These are phyloP conservation scores for Mustela lutreola DNA, from an alignment of 2,113 vertebrate genomes.

Conservation along the genomic window DNA sequence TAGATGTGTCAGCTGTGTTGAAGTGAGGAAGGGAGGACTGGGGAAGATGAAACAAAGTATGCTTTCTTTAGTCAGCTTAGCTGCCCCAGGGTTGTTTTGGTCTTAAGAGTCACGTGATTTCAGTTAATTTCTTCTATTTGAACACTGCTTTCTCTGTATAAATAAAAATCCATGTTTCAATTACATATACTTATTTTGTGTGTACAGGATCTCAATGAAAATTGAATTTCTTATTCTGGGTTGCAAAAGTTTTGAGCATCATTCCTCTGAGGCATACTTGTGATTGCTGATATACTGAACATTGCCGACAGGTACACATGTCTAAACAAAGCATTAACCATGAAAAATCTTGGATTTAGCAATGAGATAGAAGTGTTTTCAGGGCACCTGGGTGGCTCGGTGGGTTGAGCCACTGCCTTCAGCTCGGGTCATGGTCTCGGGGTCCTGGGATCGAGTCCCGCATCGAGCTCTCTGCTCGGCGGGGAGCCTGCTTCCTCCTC, in stretches of 20 bases:
- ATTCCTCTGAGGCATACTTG: neutral
- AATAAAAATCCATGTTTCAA: neutral
- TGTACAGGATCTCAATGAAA: neutral
- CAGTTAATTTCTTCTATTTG: conserved; percentile 14
- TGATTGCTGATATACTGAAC: neutral
- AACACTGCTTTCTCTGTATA: neutral
- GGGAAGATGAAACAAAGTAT: neutral
- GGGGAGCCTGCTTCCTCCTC: too few species aligned
- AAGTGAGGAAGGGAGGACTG: neutral
- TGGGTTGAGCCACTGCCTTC: too few species aligned
- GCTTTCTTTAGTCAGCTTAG: neutral
- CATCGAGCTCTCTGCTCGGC: too few species aligned
- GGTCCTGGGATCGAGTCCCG: too few species aligned
- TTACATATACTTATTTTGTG: neutral
- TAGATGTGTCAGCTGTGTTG: neutral
- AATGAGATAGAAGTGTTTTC: neutral
- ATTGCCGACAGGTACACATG: neutral
- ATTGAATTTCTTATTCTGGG: neutral
- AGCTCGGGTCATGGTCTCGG: too few species aligned
- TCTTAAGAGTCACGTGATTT: neutral
- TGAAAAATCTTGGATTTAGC: neutral
- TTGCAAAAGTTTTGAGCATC: neutral
- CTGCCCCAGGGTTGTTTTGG: neutral
- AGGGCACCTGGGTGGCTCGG: too few species aligned
- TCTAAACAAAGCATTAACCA: neutral